Percentiles rank a stretch among this genome's conserved stretches.
These are phyloP conservation scores for Trichoplusia ni DNA, from an alignment of 1,140 invertebrate genomes.

Conservation along the genomic window DNA sequence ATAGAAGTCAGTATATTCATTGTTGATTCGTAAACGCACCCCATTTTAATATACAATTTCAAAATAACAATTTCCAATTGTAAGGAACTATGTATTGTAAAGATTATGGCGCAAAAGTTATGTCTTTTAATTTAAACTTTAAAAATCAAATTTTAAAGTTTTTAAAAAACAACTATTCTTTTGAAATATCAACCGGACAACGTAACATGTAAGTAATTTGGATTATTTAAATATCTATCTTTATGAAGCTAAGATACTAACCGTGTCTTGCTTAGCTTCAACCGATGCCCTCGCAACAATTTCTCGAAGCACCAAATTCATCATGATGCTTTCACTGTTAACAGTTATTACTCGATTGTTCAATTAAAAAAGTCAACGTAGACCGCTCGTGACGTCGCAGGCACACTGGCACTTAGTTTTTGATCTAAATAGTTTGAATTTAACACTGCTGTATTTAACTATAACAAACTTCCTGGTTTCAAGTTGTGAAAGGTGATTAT, in stretches of 20 bases:
- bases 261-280: slow-evolving; percentile 65
- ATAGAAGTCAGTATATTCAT: no score
- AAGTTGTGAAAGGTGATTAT: slow-evolving; percentile 58
- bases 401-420: background rate
- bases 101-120: no score
- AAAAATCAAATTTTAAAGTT: no score
- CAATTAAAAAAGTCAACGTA: background rate
- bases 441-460: slow-evolving; percentile 37
- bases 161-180: no score
- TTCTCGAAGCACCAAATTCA: slow-evolving; percentile 69
- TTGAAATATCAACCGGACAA: no score
- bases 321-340: slow-evolving; percentile 65
- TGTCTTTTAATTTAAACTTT: no score
- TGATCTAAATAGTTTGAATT: background rate
- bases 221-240: background rate
- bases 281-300: slow-evolving; percentile 68
- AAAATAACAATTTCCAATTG: no score
- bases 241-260: slow-evolving; percentile 44
- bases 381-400: background rate
- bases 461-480: slow-evolving; percentile 40
- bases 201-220: background rate
- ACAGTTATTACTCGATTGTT: slow-evolving; percentile 29
- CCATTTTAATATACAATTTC: background rate
- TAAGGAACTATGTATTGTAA: no score
- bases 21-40: no score